These are phyloP conservation scores for Paradisaea rubra DNA, from an alignment of 2,113 vertebrate species.

Conservation along the genomic window DNA sequence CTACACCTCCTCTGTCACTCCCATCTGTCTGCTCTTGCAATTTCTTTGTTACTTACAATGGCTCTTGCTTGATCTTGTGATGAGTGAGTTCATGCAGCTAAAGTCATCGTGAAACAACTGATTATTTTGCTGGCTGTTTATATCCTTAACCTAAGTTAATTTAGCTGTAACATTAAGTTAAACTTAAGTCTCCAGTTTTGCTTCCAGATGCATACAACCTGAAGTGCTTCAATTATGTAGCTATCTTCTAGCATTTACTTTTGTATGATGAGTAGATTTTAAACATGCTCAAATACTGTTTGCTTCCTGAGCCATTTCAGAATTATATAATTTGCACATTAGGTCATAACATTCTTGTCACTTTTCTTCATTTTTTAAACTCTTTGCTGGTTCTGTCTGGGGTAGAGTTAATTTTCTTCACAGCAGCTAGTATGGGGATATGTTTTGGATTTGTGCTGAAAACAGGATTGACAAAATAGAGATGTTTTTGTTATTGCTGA, in stretches of 20 bases:
- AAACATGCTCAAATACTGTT: background rate
- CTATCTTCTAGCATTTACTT: background rate
- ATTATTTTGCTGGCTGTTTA: background rate
- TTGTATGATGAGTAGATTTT: background rate
- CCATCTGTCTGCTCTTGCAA: background rate
- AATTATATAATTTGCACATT: background rate
- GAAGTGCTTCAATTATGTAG: background rate
- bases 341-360: background rate
- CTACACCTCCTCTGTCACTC: background rate
- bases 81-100: background rate
- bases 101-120: background rate
- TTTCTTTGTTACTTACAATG: background rate
- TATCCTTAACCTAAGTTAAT: background rate
- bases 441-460: background rate
- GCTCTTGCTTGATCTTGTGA: background rate
- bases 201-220: background rate
- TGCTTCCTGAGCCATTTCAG: background rate
- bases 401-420: background rate
- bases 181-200: background rate
- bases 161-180: background rate
- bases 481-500: background rate
- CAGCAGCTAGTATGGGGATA: background rate
- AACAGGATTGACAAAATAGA: background rate
- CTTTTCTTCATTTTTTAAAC: background rate
- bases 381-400: background rate